Base-by-base conservation (phyloP, 2,113 vertebrate genomes). In the Synodontis membranacea region DNA sequence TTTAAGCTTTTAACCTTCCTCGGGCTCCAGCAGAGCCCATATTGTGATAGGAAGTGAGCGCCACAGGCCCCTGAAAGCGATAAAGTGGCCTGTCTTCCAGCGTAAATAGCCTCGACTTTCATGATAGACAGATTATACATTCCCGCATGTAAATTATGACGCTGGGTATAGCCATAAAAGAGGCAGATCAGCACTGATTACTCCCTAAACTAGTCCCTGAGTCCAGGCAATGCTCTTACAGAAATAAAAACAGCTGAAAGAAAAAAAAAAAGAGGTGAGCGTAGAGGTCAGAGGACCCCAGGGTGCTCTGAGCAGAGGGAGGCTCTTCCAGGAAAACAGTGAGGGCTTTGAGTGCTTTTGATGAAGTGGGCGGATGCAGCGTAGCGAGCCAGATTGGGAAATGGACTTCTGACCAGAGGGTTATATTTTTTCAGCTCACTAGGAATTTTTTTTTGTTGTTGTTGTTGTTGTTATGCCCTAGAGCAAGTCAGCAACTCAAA, bases 301-400 rank as follows among this genome's bases (percentile, higher is more conserved):
- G 23, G 66, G 64, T 76, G 66, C 75, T 88, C 64, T 25, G 23
- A 83, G 66, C 15, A 46, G 44, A 83, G 23, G 82, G 74, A 84
- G 56, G 39, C 42, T 82, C 84, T 80, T 80, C 37, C 37, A 70
- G 37, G 56, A 62, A 72, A 86, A 56, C 25, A 31, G 17, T 48
- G 15, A 64, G 44, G 46, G 60, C 23, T 88, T 76, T 87, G 80
- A 87, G 84, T 84, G 88, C 86, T 89, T 88, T 84, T 86, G 72
- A 80, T 85, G 58, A 70, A 88, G 89, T 89, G 70, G 82, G 87
- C 34, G 80, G 86, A 90, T 87, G 76, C 79, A 78, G 72, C 70
- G 68, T 68, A 44, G 76, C 37, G 48, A 83, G 74, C 52, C 82
- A 66, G 87, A 50, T 72, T 80, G 58, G 86, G 28, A 86, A 89